phyloP scores from a whole-genome alignment of 1,140 invertebrate genomes.

The Trichonephila clavata region DNA sequence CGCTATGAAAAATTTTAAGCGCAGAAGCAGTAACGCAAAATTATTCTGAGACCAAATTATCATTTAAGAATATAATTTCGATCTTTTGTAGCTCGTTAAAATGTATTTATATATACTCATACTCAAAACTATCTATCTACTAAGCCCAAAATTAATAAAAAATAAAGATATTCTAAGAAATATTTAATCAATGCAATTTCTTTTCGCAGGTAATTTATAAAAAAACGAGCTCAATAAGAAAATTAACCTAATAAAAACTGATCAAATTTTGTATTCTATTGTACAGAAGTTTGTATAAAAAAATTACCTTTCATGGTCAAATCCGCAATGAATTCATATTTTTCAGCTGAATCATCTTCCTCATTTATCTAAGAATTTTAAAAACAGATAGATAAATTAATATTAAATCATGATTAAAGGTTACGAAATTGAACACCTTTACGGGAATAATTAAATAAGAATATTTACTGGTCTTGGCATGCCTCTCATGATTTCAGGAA shows the following conservation, averaged over 20 bases:
- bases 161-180: too few species aligned
- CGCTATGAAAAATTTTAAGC: too few species aligned
- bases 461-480: slow-evolving; percentile 81
- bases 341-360: not conserved
- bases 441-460: not conserved
- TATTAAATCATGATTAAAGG: not conserved
- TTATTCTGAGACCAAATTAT: too few species aligned
- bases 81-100: too few species aligned
- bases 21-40: too few species aligned
- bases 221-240: not conserved
- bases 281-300: not conserved
- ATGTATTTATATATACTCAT: too few species aligned
- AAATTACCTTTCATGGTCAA: slow-evolving; percentile 59
- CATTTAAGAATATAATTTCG: too few species aligned
- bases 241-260: not conserved
- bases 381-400: not conserved
- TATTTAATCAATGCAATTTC: too few species aligned
- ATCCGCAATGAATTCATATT: slow-evolving; percentile 29
- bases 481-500: slow-evolving; percentile 85
- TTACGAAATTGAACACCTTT: not conserved
- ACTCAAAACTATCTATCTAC: too few species aligned
- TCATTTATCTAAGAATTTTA: slow-evolving; percentile 17
- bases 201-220: not conserved
- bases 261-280: not conserved
- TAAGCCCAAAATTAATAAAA: too few species aligned